These are phyloP conservation scores for Boulengerochromis microlepis DNA, from an alignment of 2,113 vertebrate species.

Conservation along the genomic window DNA sequence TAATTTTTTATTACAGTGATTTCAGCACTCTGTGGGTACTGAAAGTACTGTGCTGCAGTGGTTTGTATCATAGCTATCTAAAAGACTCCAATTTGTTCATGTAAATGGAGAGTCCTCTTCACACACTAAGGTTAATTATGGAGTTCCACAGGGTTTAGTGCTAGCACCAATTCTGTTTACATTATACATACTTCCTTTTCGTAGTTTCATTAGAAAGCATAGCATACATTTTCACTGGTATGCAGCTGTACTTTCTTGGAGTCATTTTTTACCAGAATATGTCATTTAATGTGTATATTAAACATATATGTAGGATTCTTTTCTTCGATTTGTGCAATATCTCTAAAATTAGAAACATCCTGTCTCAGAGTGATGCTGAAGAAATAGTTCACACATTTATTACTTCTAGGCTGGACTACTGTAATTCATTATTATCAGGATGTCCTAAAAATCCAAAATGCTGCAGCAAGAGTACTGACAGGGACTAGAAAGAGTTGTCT, in stretches of 20 bases:
- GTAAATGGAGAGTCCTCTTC: neutral
- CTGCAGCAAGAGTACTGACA: neutral
- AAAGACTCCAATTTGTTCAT: accelerated
- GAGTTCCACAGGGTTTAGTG: accelerated
- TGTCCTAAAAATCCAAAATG: neutral
- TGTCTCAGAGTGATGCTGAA: neutral
- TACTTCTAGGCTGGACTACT: neutral
- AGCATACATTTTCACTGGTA: neutral
- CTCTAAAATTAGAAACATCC: neutral
- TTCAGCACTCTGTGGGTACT: neutral
- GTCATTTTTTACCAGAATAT: neutral
- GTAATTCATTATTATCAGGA: accelerated
- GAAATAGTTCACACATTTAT: neutral
- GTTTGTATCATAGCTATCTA: neutral
- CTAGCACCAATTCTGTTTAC: accelerated
- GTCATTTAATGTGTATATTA: neutral
- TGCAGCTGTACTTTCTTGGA: neutral
- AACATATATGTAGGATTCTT: neutral
- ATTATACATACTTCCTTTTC: neutral
- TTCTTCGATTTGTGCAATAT: neutral
- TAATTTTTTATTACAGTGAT: accelerated
- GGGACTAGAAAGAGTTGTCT: neutral
- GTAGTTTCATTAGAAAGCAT: neutral
- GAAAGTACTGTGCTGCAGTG: accelerated
- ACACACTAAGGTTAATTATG: neutral